Evolutionary conservation across 2,888 invertebrate genomes (phyloP), one percentile per base, ranked within the genome.

Genomic region (Drosophila prolongata): DNA sequence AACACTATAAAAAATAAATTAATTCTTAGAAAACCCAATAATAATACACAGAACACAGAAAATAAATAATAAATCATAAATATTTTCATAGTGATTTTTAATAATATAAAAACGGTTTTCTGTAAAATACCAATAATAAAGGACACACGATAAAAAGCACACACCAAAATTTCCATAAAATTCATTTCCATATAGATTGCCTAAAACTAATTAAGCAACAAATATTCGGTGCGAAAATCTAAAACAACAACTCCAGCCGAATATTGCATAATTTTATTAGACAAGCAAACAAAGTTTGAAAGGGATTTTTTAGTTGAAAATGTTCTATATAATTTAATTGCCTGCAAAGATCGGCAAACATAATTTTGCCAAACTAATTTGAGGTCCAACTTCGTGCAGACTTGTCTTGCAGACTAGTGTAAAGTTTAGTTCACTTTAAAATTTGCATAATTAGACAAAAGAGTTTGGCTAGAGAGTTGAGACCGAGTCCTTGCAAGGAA

Each of bases 401-500:
- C 43, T 37, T 46, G n/a, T 52, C 52, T 71, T 60, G 50, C 42
- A 30, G 61, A 52, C 40, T n/a, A 59, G 68, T 52, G 37, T 53
- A 49, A 42, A 49, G 47, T 37, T 66, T 24, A 14, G 42, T 44
- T 67, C 58, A 37, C 35, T 58, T 71, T 52, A 62, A 71, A 71
- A 72, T 71, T 71, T 71, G 72, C 70, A 71, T 71, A 71, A 71
- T 71, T 71, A 71, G 70, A 62, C 69, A 70, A 69, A 60, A 49
- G 70, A 69, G 47, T 59, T 69, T 42, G 40, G 40, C 47, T 34
- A 30, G 30, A 47, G 47, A 67, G 54, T 47, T 42, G 30, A 38
- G 46, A 27, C 40, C 42, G 34, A 65, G 62, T 52, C 65, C 47
- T 60, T 35, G 16, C 59, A 69, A 59, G 69, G 59, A 69, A 69